Percentiles rank a stretch among this genome's conserved stretches.
Conservation (phyloP, 2,888 invertebrate species). For the Podotricha telesiphe region DNA sequence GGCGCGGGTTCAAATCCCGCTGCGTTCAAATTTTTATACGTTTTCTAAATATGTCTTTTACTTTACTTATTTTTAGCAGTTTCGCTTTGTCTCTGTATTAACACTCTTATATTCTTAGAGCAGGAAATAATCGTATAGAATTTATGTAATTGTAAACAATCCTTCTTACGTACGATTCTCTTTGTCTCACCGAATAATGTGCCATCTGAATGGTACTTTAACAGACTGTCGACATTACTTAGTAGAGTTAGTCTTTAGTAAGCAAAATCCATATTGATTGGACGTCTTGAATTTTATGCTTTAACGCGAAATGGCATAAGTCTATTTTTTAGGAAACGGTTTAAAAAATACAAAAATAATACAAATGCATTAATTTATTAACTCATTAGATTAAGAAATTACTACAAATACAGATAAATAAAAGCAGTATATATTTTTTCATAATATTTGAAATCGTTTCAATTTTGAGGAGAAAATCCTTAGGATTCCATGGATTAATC, state of each 20-base stretch:
- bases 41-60: too few relatives aligned
- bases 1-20: too few relatives aligned
- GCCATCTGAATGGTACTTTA: slow-evolving; percentile 46
- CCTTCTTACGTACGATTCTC: slow-evolving; percentile 39
- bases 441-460: too few relatives aligned
- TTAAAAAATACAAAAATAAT: background rate
- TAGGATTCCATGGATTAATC: too few relatives aligned
- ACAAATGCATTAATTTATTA: too few relatives aligned
- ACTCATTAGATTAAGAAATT: too few relatives aligned
- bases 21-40: too few relatives aligned
- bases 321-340: background rate
- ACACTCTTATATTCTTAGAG: background rate
- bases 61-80: too few relatives aligned
- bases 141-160: background rate
- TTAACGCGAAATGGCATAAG: background rate
- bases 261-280: slow-evolving; percentile 44
- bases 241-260: slow-evolving; percentile 42
- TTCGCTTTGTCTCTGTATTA: too few relatives aligned
- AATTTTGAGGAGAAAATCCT: too few relatives aligned
- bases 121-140: background rate
- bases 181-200: slow-evolving; percentile 46
- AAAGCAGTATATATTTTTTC: too few relatives aligned
- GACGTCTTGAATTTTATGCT: slow-evolving; percentile 33
- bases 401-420: too few relatives aligned
- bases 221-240: slow-evolving; percentile 47